Conservation (phyloP, 2,113 vertebrate genomes). For the Vicugna pacos region DNA sequence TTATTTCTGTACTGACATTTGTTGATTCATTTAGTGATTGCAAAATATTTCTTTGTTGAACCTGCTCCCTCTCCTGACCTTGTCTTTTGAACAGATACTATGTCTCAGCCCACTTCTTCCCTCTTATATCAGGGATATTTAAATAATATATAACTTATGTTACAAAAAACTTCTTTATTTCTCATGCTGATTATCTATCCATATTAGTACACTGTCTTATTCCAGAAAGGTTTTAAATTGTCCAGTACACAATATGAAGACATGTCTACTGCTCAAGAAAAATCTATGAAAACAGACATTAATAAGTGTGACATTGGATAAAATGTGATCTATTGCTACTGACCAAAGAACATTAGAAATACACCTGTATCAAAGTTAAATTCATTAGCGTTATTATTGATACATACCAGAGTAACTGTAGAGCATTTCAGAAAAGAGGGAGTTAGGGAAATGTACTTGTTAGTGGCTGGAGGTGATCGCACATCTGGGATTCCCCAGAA, state of each 20-base stretch:
- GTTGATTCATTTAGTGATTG: not conserved
- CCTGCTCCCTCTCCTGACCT: not conserved
- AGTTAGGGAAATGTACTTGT: not conserved
- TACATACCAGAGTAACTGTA: not conserved
- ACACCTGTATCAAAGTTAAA: not conserved
- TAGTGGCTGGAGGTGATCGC: not conserved
- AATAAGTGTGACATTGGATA: not conserved
- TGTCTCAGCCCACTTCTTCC: not conserved
- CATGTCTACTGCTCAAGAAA: not conserved
- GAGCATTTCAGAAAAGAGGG: not conserved
- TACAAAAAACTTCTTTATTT: not conserved
- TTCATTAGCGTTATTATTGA: not conserved
- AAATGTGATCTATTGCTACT: not conserved
- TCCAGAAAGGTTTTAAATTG: not conserved
- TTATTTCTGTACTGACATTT: not conserved
- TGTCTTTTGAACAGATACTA: not conserved
- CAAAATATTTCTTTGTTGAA: slow-evolving; percentile 28
- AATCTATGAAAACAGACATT: not conserved
- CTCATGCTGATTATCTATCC: not conserved
- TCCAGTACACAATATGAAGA: not conserved
- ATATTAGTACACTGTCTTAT: not conserved
- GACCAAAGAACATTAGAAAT: not conserved
- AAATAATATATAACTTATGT: not conserved
- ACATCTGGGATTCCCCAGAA: not conserved
- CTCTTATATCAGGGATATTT: not conserved